A percentile compares a stretch with the other conserved stretches of the same genome.
Conservation (phyloP, 2,888 invertebrate genomes). For the Drosophila picticornis region DNA sequence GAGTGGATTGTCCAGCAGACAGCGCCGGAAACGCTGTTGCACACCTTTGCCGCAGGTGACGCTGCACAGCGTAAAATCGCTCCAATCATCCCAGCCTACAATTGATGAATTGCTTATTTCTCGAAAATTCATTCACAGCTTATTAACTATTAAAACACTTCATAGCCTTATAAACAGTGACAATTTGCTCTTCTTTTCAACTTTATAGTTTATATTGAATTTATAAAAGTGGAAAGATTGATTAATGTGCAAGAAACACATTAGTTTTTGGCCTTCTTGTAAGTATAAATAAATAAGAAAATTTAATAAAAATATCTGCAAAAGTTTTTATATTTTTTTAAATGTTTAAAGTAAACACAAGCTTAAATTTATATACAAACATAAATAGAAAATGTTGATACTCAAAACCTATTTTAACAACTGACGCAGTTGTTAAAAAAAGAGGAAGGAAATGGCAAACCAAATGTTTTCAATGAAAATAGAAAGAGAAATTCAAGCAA, state of each 20-base stretch:
- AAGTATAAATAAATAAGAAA: neutral
- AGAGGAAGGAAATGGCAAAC: neutral
- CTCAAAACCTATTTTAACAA: neutral
- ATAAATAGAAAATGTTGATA: neutral
- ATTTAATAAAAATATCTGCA: neutral
- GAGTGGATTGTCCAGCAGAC: constrained; percentile 84
- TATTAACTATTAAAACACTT: neutral
- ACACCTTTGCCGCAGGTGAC: constrained; percentile 85
- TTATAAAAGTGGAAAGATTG: neutral
- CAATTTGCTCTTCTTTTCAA: neutral
- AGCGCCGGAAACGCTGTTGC: constrained; percentile 85
- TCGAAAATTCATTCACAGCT: neutral
- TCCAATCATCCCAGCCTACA: constrained; percentile 85
- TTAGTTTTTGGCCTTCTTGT: neutral
- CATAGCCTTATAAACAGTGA: neutral
- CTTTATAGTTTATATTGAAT: neutral
- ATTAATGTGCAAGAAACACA: neutral
- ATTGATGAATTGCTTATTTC: constrained; percentile 35
- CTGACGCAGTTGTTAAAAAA: neutral
- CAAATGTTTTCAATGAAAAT: neutral
- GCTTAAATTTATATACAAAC: neutral
- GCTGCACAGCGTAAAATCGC: constrained; percentile 85
- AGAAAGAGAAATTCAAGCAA: neutral
- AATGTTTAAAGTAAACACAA: neutral
- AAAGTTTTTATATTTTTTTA: neutral